Percentiles rank a stretch among this genome's conserved stretches.
Conservation (phyloP, 1,140 invertebrate genomes). For the Zaprionus vittiger region DNA sequence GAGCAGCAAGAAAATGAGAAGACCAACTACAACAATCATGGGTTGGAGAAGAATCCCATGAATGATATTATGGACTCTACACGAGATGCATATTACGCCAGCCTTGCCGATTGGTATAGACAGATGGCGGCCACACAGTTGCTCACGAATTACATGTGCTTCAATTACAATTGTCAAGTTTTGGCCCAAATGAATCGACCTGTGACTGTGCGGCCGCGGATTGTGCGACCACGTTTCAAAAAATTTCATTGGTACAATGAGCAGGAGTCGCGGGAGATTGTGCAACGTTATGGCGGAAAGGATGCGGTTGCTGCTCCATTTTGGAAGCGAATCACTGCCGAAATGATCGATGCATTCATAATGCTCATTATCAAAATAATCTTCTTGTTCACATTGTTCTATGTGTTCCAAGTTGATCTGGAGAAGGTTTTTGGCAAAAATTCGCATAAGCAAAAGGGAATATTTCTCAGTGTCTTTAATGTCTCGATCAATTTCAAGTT, state of each 20-base stretch:
- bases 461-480: slow-evolving; percentile 19
- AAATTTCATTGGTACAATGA: background rate
- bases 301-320: slow-evolving; percentile 14
- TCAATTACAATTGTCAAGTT: background rate
- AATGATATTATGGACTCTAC: background rate
- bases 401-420: slow-evolving; percentile 86
- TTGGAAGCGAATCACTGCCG: slow-evolving; percentile 23
- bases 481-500: slow-evolving; percentile 39
- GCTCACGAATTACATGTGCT: background rate
- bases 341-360: slow-evolving; percentile 80
- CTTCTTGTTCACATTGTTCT: slow-evolving; percentile 89
- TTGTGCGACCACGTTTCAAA: background rate
- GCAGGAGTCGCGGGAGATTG: background rate
- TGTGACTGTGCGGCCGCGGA: background rate
- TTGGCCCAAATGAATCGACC: background rate
- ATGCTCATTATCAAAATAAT: slow-evolving; percentile 92
- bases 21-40: background rate
- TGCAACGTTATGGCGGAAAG: background rate
- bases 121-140: background rate
- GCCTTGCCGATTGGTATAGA: background rate
- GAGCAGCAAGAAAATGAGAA: too few relatives aligned
- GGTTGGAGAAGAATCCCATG: background rate
- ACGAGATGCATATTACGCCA: slow-evolving; percentile 7
- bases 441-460: slow-evolving; percentile 34
- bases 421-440: slow-evolving; percentile 35